phyloP scores from a whole-genome alignment of 2,797 vertebrate species.

The Triplophysa yarkandensis region DNA sequence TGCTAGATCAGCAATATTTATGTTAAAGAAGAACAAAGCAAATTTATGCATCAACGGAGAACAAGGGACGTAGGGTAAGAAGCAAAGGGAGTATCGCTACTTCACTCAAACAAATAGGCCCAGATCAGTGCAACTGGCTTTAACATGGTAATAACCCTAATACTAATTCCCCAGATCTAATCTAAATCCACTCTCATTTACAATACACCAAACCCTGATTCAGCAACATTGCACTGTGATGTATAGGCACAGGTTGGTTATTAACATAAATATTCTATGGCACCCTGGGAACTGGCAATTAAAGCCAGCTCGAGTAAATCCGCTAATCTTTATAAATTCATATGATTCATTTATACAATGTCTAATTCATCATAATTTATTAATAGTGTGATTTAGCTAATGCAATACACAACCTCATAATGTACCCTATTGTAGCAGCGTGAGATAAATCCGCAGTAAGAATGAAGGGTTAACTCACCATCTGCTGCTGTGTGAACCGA shows the following conservation, averaged over 20 bases:
- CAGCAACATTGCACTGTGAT: constrained; percentile 9
- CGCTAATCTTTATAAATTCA: constrained; percentile 10
- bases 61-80: constrained; percentile 19
- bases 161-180: constrained; percentile 30
- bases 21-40: constrained; percentile 4
- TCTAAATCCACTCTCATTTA: constrained; percentile 29
- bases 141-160: constrained; percentile 36
- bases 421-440: constrained; percentile 10
- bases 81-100: constrained; percentile 8
- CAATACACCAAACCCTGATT: constrained; percentile 12
- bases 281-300: constrained; percentile 25
- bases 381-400: constrained; percentile 20
- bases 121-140: constrained; percentile 29
- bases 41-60: not conserved
- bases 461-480: constrained; percentile 1
- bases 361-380: constrained; percentile 10
- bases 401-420: not conserved
- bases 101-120: constrained; percentile 19
- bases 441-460: constrained; percentile 24
- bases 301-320: constrained; percentile 17
- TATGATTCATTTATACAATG: constrained; percentile 13
- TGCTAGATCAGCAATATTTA: not conserved
- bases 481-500: constrained; percentile 18
- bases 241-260: constrained; percentile 7
- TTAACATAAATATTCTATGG: constrained; percentile 24